Conservation (phyloP, 2,888 invertebrate species). For the Cheilosia vernalis region DNA sequence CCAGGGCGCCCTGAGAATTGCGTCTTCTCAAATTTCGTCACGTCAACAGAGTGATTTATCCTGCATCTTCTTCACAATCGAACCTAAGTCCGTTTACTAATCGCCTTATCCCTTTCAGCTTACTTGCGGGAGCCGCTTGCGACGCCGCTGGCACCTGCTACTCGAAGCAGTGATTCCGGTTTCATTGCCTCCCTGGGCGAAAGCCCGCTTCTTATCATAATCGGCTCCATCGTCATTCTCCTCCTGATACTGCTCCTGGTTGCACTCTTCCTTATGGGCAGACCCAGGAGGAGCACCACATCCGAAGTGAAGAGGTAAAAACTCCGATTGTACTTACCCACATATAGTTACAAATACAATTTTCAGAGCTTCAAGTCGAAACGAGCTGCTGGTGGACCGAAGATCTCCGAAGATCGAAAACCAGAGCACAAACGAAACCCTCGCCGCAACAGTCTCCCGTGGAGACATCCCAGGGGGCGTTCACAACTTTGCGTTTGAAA, state of each 20-base stretch:
- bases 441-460: slow-evolving; percentile 77
- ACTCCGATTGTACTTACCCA: not conserved
- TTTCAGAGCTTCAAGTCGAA: slow-evolving; percentile 80
- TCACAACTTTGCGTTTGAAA: slow-evolving; percentile 81
- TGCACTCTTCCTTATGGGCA: slow-evolving; percentile 81
- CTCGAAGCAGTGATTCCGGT: slow-evolving; percentile 79
- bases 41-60: not conserved
- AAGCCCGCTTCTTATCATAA: slow-evolving; percentile 81
- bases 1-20: no score
- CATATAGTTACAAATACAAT: not conserved
- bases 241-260: slow-evolving; percentile 81
- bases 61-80: not conserved
- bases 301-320: slow-evolving; percentile 80
- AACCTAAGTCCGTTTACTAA: no score
- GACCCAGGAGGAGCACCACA: slow-evolving; percentile 78
- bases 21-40: no score
- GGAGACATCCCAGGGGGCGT: slow-evolving; percentile 77
- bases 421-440: slow-evolving; percentile 73
- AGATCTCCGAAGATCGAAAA: slow-evolving; percentile 79
- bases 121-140: slow-evolving; percentile 83
- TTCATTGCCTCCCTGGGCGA: slow-evolving; percentile 81
- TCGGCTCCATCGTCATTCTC: slow-evolving; percentile 80
- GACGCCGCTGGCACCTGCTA: slow-evolving; percentile 82
- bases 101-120: slow-evolving; percentile 76
- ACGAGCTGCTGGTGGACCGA: slow-evolving; percentile 80